A percentile compares a stretch with the other conserved stretches of the same genome.
phyloP scores from a whole-genome alignment of 2,797 vertebrate genomes.

The Hipposideros larvatus region DNA sequence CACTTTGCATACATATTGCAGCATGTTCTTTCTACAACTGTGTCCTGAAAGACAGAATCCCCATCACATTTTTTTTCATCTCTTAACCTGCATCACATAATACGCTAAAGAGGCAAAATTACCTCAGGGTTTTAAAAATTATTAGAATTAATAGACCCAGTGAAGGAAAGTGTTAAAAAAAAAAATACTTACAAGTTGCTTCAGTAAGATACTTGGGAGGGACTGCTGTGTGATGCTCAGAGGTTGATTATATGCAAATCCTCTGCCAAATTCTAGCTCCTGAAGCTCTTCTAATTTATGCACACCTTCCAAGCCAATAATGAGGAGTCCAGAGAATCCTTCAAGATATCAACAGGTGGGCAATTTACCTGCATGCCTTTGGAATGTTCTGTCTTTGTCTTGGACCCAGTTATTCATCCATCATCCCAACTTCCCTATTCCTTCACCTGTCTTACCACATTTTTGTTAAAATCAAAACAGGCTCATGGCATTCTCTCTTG shows the following conservation, averaged over 20 bases:
- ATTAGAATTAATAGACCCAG: neutral
- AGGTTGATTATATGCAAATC: constrained; percentile 90
- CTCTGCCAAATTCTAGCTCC: constrained; percentile 95
- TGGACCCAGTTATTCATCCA: neutral
- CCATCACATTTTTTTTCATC: neutral
- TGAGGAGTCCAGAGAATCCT: constrained; percentile 92
- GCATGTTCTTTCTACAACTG: constrained; percentile 91
- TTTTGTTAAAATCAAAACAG: constrained; percentile 20
- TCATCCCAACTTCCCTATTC: neutral
- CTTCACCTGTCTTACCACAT: neutral
- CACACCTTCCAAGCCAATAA: constrained; percentile 90
- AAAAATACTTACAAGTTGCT: constrained; percentile 92
- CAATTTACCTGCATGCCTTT: neutral
- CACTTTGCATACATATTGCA: constrained; percentile 92
- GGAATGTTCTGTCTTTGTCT: neutral
- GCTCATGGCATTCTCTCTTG: neutral
- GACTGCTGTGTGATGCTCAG: constrained; percentile 90
- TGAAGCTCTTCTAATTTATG: constrained; percentile 88
- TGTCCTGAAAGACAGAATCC: constrained; percentile 87
- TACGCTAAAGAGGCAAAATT: neutral
- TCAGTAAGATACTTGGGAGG: constrained; percentile 89
- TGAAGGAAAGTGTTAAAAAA: neutral
- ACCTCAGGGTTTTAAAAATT: neutral
- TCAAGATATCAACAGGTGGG: neutral
- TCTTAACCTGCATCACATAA: neutral